Evolutionary conservation across 2,113 vertebrate species (phyloP).

Genomic region (Indri indri): DNA sequence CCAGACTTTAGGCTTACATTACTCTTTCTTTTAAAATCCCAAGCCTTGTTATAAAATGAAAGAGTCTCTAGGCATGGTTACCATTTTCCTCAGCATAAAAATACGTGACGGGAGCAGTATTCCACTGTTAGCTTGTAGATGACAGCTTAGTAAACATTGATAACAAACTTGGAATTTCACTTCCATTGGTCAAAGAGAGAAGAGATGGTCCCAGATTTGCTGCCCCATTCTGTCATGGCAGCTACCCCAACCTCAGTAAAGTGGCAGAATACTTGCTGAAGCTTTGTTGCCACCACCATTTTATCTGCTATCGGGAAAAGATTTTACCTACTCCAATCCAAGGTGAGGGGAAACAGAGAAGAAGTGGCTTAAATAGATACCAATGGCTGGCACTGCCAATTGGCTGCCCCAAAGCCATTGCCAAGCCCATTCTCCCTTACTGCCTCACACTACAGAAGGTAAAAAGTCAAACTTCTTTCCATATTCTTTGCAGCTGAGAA

Average conservation of each 20-base stretch:
- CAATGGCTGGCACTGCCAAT: neutral
- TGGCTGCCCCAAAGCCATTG: neutral
- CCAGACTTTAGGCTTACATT: constrained; percentile 49
- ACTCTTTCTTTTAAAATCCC: constrained; percentile 54
- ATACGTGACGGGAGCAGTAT: neutral
- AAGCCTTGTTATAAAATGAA: constrained; percentile 40
- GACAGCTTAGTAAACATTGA: neutral
- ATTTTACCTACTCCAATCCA: neutral
- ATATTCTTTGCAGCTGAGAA: neutral
- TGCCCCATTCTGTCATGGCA: neutral
- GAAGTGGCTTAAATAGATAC: neutral
- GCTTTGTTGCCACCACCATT: neutral
- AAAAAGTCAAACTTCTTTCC: neutral
- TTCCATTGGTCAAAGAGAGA: constrained; percentile 16
- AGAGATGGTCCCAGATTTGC: constrained; percentile 19
- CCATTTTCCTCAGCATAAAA: constrained; percentile 23
- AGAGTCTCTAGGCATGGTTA: constrained; percentile 23
- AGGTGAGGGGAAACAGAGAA: neutral
- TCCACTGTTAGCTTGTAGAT: constrained; percentile 9
- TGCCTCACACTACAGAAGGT: neutral
- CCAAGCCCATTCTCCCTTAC: neutral
- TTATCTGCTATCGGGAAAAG: neutral
- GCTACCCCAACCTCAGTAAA: neutral
- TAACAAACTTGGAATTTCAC: constrained; percentile 41
- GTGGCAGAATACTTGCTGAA: constrained; percentile 2